Percentiles rank a stretch among this genome's conserved stretches.
Evolutionary conservation across 2,888 invertebrate species (phyloP).

Genomic region (Hemithea aestivaria): DNA sequence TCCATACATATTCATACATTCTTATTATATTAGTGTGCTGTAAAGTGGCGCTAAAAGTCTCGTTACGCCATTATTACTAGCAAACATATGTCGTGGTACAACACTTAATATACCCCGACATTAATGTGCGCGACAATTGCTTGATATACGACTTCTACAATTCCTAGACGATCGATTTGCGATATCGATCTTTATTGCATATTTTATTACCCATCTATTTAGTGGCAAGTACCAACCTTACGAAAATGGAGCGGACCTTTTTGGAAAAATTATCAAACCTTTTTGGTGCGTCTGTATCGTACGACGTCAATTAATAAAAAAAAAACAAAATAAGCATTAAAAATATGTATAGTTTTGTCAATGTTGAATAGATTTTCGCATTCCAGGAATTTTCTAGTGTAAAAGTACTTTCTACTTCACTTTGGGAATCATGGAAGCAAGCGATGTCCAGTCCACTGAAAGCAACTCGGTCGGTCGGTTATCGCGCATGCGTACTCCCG

Average conservation of each 20-base stretch:
- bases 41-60: constrained; percentile 6
- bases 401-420: constrained; percentile 45
- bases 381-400: constrained; percentile 35
- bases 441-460: constrained; percentile 61
- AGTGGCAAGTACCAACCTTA: too few species aligned
- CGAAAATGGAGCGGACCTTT: constrained; percentile 6
- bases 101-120: constrained; percentile 54
- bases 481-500: constrained; percentile 40
- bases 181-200: constrained; percentile 47
- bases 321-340: too few species aligned
- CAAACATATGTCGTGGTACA: constrained; percentile 34
- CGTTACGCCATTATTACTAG: constrained; percentile 31
- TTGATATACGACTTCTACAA: constrained; percentile 63
- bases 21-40: too few species aligned
- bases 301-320: too few species aligned
- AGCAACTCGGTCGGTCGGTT: constrained; percentile 56
- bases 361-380: constrained; percentile 24
- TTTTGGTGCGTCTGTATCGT: too few species aligned
- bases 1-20: too few species aligned
- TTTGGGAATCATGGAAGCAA: constrained; percentile 53
- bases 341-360: neutral
- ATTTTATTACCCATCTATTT: constrained; percentile 47
- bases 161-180: constrained; percentile 43
- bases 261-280: constrained; percentile 2
- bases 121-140: constrained; percentile 59